A percentile compares a stretch with the other conserved stretches of the same genome.
Conservation (phyloP, 2,113 vertebrate genomes). For the Zosterops pallidus region DNA sequence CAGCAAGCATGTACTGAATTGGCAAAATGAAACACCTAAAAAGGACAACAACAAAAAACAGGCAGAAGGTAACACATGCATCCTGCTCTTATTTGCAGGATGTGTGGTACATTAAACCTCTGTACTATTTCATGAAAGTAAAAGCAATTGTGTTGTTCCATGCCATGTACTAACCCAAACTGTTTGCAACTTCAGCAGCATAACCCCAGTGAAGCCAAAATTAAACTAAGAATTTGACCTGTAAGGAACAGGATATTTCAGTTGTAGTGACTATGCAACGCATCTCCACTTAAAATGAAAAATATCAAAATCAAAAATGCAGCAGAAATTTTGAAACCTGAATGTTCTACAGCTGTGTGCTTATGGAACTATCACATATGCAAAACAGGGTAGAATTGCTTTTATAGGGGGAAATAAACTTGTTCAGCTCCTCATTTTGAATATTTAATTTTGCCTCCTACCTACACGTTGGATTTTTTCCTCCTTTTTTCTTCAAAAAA, state of each 20-base stretch:
- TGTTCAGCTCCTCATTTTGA: background rate
- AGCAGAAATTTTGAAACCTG: background rate
- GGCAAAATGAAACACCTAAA: conserved; percentile 44
- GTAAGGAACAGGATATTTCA: background rate
- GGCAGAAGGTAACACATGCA: background rate
- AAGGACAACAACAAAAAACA: background rate
- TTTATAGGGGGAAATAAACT: background rate
- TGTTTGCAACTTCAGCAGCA: background rate
- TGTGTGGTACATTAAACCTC: background rate
- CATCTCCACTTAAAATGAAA: background rate
- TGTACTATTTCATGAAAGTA: background rate
- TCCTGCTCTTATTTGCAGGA: background rate
- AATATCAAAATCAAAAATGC: background rate
- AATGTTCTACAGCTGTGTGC: background rate
- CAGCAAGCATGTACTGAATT: background rate
- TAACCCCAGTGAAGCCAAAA: background rate
- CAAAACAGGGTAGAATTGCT: background rate
- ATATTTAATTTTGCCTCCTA: background rate
- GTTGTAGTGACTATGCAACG: background rate
- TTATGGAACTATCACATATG: background rate
- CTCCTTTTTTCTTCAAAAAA: background rate
- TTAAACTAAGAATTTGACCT: background rate
- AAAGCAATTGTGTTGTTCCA: fast-evolving
- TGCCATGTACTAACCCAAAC: background rate
- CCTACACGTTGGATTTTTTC: background rate